These are phyloP conservation scores for Drosophila merina DNA, from an alignment of 2,888 invertebrate genomes.

Conservation along the genomic window DNA sequence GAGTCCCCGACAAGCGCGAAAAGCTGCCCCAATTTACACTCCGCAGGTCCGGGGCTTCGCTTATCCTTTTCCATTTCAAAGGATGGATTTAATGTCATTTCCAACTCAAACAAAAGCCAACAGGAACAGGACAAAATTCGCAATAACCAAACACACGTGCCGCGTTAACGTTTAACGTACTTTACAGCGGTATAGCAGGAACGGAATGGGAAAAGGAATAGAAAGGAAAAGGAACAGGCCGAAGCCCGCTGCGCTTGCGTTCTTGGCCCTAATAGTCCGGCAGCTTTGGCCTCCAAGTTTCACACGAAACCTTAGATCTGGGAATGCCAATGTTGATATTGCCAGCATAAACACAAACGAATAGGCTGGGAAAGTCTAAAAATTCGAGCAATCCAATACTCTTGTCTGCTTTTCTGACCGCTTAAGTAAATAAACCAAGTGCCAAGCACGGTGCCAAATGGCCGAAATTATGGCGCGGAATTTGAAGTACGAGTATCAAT, in stretches of 20 bases:
- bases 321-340: neutral
- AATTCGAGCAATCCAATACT: neutral
- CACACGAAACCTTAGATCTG: neutral
- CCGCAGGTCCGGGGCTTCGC: neutral
- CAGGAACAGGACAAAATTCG: neutral
- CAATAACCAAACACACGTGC: neutral
- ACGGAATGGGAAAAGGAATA: conserved; percentile 1
- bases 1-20: neutral
- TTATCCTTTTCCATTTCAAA: neutral
- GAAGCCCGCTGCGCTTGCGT: neutral
- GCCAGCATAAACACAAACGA: neutral
- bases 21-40: neutral
- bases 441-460: neutral
- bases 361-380: neutral
- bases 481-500: neutral
- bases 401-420: neutral
- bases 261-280: neutral
- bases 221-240: neutral
- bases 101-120: neutral
- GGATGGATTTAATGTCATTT: neutral
- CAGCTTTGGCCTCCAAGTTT: neutral
- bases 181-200: neutral
- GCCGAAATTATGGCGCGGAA: neutral
- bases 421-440: neutral
- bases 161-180: neutral